A percentile compares a stretch with the other conserved stretches of the same genome.
Evolutionary conservation across 2,113 vertebrate genomes (phyloP).

Genomic region (Dicerorhinus sumatrensis): DNA sequence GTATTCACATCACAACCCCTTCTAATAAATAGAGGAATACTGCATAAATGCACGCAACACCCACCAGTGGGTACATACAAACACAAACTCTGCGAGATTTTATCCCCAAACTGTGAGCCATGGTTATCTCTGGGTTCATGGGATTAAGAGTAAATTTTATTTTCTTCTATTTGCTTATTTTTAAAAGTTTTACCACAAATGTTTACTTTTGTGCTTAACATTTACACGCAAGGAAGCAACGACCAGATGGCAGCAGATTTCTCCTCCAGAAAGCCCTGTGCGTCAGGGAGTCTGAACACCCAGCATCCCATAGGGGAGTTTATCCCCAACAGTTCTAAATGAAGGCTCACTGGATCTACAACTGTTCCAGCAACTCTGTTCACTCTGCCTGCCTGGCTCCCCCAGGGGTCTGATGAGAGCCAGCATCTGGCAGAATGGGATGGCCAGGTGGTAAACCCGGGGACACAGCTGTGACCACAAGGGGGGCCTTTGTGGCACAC

Average conservation of each 20-base stretch:
- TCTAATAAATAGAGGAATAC: background rate
- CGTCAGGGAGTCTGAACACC: fast-evolving
- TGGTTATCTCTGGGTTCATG: background rate
- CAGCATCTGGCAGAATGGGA: background rate
- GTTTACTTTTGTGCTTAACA: background rate
- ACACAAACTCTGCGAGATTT: background rate
- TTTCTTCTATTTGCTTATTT: background rate
- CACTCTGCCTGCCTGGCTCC: background rate
- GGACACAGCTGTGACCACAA: background rate
- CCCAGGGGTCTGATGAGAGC: background rate
- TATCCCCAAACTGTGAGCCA: background rate
- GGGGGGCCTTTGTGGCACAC: too few relatives aligned
- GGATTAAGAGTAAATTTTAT: background rate
- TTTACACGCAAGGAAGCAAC: background rate
- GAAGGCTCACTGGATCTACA: background rate
- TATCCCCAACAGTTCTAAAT: background rate
- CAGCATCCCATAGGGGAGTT: background rate
- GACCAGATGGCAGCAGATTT: background rate
- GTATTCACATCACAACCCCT: background rate
- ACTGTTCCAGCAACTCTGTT: background rate
- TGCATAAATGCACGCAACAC: background rate
- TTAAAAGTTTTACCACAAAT: background rate
- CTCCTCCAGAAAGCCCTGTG: background rate
- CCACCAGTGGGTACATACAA: background rate
- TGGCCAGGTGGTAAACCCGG: background rate